Evolutionary conservation across 2,888 invertebrate genomes (phyloP), one percentile per base, ranked within the genome.

Genomic region (Carcina quercana): DNA sequence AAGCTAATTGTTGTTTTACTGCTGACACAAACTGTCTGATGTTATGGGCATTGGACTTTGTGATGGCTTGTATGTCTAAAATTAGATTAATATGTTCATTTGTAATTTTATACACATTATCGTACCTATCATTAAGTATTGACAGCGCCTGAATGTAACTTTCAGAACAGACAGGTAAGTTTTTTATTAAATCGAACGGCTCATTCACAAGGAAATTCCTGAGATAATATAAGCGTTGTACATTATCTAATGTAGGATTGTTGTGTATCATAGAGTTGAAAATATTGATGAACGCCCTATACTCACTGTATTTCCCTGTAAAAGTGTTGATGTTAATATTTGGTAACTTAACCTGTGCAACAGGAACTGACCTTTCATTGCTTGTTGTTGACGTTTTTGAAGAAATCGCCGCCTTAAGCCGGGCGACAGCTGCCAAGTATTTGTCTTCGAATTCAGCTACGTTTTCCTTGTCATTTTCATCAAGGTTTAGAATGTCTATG

Each of bases 121-220:
- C 17, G 19, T 39, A 43, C 15, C 43, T 27, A 3, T 35, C 34
- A 3, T 39, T 26, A 4, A 43, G 19, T 3, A 43, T 7, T 6
- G 28, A 7, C 1, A 37, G 7, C 1, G 35, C 39, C 8, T 37
- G 22, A 4, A 12, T 3, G 14, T 43, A 43, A 12, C 41, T 41
- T 1, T 35, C 35, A 13, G 13, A 5, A 1, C 17, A 11, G 1
- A 45, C 10, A 2, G 42, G 37, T 5, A 45, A 28, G 13, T 45
- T 45, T 28, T 42, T 39, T 2, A 45, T 34, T 2, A 42, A 15
- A 25, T 42, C 40, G 5, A 32, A 30, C 6, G 40, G 35, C 13
- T 45, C 37, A 5, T 25, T 28, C 20, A 11, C 20, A 6, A 43
- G 15, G 13, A 22, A 42, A 7, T 31, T 24, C 2, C 37, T n/a